Evolutionary conservation across 2,797 vertebrate genomes (phyloP).

Genomic region (Gymnopithys bicolor): DNA sequence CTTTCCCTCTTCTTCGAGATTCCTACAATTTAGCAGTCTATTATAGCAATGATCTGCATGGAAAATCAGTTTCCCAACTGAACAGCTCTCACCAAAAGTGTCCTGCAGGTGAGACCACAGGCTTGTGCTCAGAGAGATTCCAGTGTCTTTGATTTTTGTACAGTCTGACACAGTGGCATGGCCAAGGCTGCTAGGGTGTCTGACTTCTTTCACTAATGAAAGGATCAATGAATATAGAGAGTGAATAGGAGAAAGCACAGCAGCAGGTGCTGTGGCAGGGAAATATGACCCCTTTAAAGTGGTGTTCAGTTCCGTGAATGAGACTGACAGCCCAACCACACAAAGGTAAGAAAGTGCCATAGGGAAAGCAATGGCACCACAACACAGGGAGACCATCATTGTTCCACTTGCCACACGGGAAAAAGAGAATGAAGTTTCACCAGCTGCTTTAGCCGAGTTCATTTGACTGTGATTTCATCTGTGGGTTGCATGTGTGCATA

Average conservation of each 20-base stretch:
- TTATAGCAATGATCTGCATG: background rate
- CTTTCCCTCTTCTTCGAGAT: background rate
- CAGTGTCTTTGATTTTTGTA: background rate
- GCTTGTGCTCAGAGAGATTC: background rate
- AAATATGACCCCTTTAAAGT: conserved; percentile 18
- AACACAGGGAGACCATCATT: background rate
- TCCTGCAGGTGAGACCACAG: background rate
- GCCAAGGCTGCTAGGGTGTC: background rate
- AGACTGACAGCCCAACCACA: background rate
- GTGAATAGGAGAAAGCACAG: background rate
- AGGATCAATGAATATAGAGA: background rate
- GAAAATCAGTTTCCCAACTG: background rate
- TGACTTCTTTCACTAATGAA: background rate
- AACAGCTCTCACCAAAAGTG: background rate
- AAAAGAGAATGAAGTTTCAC: conserved; percentile 4
- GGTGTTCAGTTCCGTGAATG: background rate
- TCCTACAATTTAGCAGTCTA: background rate
- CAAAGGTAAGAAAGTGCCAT: background rate
- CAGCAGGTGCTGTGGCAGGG: conserved; percentile 36
- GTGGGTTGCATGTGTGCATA: background rate
- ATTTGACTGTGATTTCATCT: conserved; percentile 1
- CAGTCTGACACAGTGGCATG: background rate
- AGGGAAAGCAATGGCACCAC: background rate
- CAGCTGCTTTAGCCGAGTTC: background rate
- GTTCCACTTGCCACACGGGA: background rate